Evolutionary conservation across 2,113 vertebrate species (phyloP), one percentile per base, ranked within the genome.

Genomic region (Nerophis lumbriciformis): DNA sequence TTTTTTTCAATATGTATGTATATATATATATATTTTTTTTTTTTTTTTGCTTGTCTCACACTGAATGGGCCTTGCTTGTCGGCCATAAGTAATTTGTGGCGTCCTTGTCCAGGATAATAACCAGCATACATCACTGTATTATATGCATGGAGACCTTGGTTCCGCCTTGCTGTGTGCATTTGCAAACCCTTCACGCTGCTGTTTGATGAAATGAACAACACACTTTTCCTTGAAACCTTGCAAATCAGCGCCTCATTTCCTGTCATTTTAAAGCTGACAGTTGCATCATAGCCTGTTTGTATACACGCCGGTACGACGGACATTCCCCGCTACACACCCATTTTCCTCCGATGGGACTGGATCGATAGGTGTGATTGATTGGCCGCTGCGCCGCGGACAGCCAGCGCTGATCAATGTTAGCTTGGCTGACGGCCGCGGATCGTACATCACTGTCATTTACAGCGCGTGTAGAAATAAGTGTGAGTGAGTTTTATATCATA

Each of bases 331-430:
- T 71, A 57, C 70, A 59, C 47, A 47, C 63, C 64, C 53, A 48
- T 67, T 59, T 63, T 77, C 65, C 58, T 71, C 65, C 42, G 35
- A 19, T 73, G 72, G 53, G 68, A 74, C 62, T 42, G 37, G 75
- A 88, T 88, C 83, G 72, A 87, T 88, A 50, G 45, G 66, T 66
- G 21, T 82, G 83, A 88, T 83, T 81, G 85, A 88, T 86, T 73
- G 63, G 75, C 66, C 49, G 68, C 73, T 50, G 55, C 36, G 66
- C 69, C 79, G 83, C 4, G 71, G 48, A 53, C 78, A 83, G 78
- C 79, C 69, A 38, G 59, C 55, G 44, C 77, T 81, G 84, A 85
- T 88, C 83, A 83, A 86, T 87, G 77, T 61, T 65, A 36, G 65
- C 75, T 61, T 51, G 75, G 69, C 69, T 72, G 81, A 81, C 51